Evolutionary conservation across 2,888 invertebrate genomes (phyloP).

Genomic region (Dilophus febrilis): DNA sequence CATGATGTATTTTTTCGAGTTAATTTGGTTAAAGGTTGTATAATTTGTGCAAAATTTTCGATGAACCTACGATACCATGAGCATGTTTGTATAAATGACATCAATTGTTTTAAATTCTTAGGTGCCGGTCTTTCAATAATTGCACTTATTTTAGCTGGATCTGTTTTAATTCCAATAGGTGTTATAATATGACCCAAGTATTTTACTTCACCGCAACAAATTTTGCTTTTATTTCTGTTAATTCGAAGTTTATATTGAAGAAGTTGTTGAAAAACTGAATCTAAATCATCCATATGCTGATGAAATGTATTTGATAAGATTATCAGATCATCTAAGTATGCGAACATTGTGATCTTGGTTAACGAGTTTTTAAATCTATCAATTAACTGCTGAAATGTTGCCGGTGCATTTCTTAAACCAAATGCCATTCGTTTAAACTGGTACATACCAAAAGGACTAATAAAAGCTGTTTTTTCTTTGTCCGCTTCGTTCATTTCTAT

Average conservation of each 20-base stretch:
- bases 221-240: neutral
- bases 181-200: constrained; percentile 9
- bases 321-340: too few relatives aligned
- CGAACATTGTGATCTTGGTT: too few relatives aligned
- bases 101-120: constrained; percentile 9
- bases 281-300: neutral
- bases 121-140: constrained; percentile 11
- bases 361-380: too few relatives aligned
- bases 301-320: neutral
- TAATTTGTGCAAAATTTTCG: constrained; percentile 17
- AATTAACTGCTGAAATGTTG: too few relatives aligned
- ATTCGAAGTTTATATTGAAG: neutral
- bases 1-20: constrained; percentile 14
- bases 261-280: neutral
- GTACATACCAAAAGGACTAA: too few relatives aligned
- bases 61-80: constrained; percentile 19
- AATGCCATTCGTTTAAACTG: too few relatives aligned
- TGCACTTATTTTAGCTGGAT: constrained; percentile 12
- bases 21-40: constrained; percentile 15
- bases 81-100: constrained; percentile 16
- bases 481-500: too few relatives aligned
- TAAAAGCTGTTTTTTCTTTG: too few relatives aligned
- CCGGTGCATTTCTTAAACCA: too few relatives aligned
- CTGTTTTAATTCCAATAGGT: constrained; percentile 10
- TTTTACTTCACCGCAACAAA: constrained; percentile 3